Conservation (phyloP, 2,888 invertebrate species). For the Ormyrus thymus region DNA sequence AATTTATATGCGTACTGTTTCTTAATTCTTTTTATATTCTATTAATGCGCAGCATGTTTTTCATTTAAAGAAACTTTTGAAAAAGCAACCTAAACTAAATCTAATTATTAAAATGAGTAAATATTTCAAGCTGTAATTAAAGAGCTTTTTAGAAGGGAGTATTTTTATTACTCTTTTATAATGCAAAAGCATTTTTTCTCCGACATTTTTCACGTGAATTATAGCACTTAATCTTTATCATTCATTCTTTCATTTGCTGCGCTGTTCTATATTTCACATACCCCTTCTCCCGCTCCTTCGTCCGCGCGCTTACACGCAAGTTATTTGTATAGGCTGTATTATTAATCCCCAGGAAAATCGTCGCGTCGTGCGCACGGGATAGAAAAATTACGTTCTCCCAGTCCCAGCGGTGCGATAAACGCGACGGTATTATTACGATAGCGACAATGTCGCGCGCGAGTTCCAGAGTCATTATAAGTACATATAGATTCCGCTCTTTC, state of each 20-base stretch:
- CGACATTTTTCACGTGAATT: not conserved
- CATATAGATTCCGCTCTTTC: not conserved
- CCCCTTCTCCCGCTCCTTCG: not conserved
- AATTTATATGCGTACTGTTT: no score
- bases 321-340: conserved; percentile 40
- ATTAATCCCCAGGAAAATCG: conserved; percentile 46
- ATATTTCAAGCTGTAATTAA: no score
- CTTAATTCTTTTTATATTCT: no score
- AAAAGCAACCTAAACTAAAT: no score
- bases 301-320: conserved; percentile 26
- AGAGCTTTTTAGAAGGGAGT: no score
- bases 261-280: not conserved
- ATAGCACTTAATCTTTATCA: not conserved
- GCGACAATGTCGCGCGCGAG: conserved; percentile 4
- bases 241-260: not conserved
- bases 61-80: no score
- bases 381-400: conserved; percentile 40
- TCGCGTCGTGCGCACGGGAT: conserved; percentile 17
- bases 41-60: no score
- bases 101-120: no score
- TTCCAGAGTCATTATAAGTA: conserved; percentile 23
- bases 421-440: conserved; percentile 36
- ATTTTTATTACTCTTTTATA: not conserved
- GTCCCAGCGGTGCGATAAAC: conserved; percentile 45
- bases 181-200: not conserved